Evolutionary conservation across 2,113 vertebrate species (phyloP), one percentile per base, ranked within the genome.

Genomic region (Sturnira hondurensis): DNA sequence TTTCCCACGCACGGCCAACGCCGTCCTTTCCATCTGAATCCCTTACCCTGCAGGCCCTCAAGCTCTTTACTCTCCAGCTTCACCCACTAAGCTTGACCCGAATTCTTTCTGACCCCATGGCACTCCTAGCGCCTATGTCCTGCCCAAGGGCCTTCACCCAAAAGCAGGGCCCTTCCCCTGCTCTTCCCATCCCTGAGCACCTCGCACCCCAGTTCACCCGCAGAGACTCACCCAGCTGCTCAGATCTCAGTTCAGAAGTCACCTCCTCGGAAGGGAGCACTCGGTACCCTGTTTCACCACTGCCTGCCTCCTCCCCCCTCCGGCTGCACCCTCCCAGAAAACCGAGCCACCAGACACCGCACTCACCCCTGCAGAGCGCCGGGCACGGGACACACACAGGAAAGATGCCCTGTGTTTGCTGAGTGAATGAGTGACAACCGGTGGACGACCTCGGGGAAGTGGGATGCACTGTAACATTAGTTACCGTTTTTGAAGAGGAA

Each of bases 91-190:
- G 56, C 4, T 8, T 2, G 26, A 28, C n/a, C 43, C 36, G 12
- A 13, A 5, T 13, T 15, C 61, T n/a, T 28, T 50, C 31, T 61
- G 8, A 20, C 1, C 65, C n/a, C 12, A 1, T 0, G 5, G 5
- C 4, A 28, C 3, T 31, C 58, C 11, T 22, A 36, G 9, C 3
- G 2, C 38, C 31, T 56, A 56, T 2, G 13, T 38, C 31, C 33
- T 19, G 38, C 36, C 31, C 8, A 3, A n/a, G 17, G 16, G 28
- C 20, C 41, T 31, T 41, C 19, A 12, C 26, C 54, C 38, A 78
- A 19, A 3, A 2, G 7, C 50, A 45, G 56, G 7, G 67, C 20
- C 65, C 43, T 43, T 47, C 52, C 22, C 36, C 45, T 2, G 67
- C 11, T 58, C 20, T 54, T 41, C n/a, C 14, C 31, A 43, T 3